phyloP scores from a whole-genome alignment of 2,888 invertebrate genomes.

The Polydesmus complanatus region DNA sequence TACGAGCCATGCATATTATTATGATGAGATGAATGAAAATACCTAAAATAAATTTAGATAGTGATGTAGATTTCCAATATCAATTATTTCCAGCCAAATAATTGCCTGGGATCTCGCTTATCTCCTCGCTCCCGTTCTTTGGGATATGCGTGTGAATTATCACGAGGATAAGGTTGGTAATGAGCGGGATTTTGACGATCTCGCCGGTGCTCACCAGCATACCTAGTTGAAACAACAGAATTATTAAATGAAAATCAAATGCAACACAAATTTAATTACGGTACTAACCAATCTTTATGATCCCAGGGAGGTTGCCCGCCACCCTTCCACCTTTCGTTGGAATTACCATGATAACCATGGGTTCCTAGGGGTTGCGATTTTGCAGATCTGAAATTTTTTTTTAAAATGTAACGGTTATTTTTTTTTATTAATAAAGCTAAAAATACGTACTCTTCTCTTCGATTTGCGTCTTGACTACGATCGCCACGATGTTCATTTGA shows the following conservation, averaged over 20 bases:
- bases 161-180: constrained; percentile 9
- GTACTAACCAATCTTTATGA: constrained; percentile 6
- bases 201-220: constrained; percentile 4
- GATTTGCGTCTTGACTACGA: constrained; percentile 3
- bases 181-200: neutral
- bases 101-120: constrained; percentile 13
- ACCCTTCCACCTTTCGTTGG: neutral
- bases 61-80: no score
- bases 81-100: no score
- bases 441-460: constrained; percentile 4
- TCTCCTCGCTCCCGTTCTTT: constrained; percentile 11
- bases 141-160: constrained; percentile 1
- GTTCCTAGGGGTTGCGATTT: neutral
- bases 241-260: no score
- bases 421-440: neutral
- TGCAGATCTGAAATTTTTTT: neutral
- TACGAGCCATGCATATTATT: constrained; percentile 7
- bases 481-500: constrained; percentile 1
- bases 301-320: neutral
- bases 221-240: no score
- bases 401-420: neutral
- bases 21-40: neutral
- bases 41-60: constrained; percentile 9
- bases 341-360: neutral
- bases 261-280: neutral